Percentiles rank a stretch among this genome's conserved stretches.
These are phyloP conservation scores for Phania funesta DNA, from an alignment of 2,888 invertebrate species.

Conservation along the genomic window DNA sequence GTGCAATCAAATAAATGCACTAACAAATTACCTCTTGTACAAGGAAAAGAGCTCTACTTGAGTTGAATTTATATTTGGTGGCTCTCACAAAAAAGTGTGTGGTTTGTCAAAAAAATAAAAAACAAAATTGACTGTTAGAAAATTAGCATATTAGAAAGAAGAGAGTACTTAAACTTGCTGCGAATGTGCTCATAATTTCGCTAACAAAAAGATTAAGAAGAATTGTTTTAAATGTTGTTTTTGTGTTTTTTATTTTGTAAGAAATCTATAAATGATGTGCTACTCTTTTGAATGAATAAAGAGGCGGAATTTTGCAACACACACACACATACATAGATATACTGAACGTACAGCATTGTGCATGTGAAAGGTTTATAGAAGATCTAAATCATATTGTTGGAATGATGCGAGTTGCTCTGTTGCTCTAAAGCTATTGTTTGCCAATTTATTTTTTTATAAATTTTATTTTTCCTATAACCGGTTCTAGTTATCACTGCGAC, in stretches of 20 bases:
- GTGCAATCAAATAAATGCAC: conserved; percentile 17
- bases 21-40: background rate
- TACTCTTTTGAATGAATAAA: conserved; percentile 46
- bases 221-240: conserved; percentile 25
- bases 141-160: conserved; percentile 61
- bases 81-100: conserved; percentile 32
- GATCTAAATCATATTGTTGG: conserved; percentile 9
- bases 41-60: conserved; percentile 10
- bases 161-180: conserved; percentile 46
- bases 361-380: conserved; percentile 48
- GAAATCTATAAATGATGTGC: conserved; percentile 37
- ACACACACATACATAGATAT: background rate
- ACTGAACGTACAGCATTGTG: background rate
- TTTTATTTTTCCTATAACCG: conserved; percentile 2
- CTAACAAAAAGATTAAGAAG: conserved; percentile 40
- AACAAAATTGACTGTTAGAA: conserved; percentile 39
- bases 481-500: conserved; percentile 33
- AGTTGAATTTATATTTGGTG: conserved; percentile 15
- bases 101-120: conserved; percentile 18
- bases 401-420: conserved; percentile 6
- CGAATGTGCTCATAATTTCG: conserved; percentile 43
- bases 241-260: conserved; percentile 7
- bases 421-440: conserved; percentile 31
- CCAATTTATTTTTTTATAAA: conserved; percentile 1
- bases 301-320: conserved; percentile 53